Percentiles rank a stretch among this genome's conserved stretches.
Conservation (phyloP, 2,888 invertebrate species). For the Melanophora roralis region DNA sequence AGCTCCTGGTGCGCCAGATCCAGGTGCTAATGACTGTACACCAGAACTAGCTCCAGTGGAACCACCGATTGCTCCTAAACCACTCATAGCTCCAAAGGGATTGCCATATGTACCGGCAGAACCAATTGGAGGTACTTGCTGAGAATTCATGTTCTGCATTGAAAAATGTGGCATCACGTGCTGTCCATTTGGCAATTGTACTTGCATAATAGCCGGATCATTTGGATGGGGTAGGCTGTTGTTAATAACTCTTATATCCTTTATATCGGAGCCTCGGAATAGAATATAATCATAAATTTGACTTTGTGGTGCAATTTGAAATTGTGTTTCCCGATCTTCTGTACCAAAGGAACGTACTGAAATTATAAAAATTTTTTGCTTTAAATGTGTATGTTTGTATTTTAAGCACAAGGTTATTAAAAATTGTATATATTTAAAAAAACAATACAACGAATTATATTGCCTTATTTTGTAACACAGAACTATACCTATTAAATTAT, state of each 20-base stretch:
- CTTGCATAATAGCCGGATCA: conserved; percentile 98
- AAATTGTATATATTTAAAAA: too few relatives aligned
- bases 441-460: too few relatives aligned
- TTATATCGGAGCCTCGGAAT: conserved; percentile 98
- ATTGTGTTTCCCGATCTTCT: conserved; percentile 96
- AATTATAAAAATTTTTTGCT: too few relatives aligned
- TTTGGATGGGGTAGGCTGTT: conserved; percentile 91
- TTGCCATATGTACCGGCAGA: conserved; percentile 72
- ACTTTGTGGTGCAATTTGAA: conserved; percentile 96
- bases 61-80: conserved; percentile 76
- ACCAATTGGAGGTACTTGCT: conserved; percentile 71
- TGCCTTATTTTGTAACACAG: too few relatives aligned
- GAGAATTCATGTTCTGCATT: conserved; percentile 83
- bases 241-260: conserved; percentile 97
- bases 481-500: too few relatives aligned
- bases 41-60: conserved; percentile 69
- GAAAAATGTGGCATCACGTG: conserved; percentile 83
- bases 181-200: conserved; percentile 85
- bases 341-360: conserved; percentile 99
- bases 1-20: conserved; percentile 70
- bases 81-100: conserved; percentile 76
- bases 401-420: too few relatives aligned
- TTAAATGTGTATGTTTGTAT: too few relatives aligned
- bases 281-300: conserved; percentile 99
- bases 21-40: conserved; percentile 73